phyloP scores from a whole-genome alignment of 2,888 invertebrate genomes.

The Hirudinaria manillensis region DNA sequence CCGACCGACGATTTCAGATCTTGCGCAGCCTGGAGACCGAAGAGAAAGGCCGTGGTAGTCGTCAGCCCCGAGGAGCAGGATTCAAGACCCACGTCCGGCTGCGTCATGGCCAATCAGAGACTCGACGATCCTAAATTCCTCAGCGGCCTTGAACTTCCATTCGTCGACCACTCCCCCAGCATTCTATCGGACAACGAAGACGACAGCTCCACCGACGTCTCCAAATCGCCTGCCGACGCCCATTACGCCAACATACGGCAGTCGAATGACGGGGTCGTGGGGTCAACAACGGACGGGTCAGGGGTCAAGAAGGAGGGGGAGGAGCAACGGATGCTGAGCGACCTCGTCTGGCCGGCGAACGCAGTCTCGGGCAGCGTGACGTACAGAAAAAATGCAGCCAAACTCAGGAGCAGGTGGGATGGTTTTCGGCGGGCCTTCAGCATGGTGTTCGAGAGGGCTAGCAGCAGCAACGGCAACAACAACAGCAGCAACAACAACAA shows the following conservation, averaged over 20 bases:
- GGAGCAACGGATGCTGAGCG: background rate
- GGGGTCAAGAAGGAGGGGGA: background rate
- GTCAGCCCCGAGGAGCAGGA: background rate
- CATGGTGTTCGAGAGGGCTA: constrained; percentile 20
- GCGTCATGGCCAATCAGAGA: background rate
- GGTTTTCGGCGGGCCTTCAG: constrained; percentile 18
- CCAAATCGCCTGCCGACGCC: background rate
- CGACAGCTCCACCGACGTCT: background rate
- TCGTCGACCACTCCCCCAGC: background rate
- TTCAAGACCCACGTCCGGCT: background rate
- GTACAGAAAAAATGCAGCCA: background rate
- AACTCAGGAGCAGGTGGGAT: constrained; percentile 8
- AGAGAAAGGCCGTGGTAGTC: background rate
- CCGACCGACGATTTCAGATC: background rate
- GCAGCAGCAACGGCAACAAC: constrained; percentile 9
- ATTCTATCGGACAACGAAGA: background rate
- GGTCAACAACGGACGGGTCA: background rate
- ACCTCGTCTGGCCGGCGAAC: background rate
- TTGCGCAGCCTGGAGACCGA: background rate
- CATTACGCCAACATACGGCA: background rate
- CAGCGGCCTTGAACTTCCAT: background rate
- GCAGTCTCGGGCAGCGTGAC: background rate
- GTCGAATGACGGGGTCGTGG: background rate
- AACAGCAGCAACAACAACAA: background rate
- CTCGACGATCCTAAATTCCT: background rate